phyloP scores from a whole-genome alignment of 2,113 vertebrate genomes.

The Spea bombifrons region DNA sequence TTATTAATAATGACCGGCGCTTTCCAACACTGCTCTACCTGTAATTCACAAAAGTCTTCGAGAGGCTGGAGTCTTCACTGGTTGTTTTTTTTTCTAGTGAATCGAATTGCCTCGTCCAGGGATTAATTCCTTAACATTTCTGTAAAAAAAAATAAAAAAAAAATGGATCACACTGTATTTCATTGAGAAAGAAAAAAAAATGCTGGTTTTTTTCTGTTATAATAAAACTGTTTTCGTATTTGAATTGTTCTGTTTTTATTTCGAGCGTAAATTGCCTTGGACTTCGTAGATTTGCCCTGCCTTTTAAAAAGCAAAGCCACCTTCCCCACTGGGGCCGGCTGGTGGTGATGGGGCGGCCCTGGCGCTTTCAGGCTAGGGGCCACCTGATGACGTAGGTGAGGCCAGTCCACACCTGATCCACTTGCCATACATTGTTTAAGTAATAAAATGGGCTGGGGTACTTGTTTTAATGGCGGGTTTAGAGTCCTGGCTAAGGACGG shows the following conservation, averaged over 20 bases:
- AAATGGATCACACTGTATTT: neutral
- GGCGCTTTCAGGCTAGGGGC: too few relatives aligned
- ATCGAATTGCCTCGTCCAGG: neutral
- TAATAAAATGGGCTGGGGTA: too few relatives aligned
- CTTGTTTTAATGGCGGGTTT: too few relatives aligned
- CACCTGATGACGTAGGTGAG: too few relatives aligned
- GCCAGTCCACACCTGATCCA: too few relatives aligned
- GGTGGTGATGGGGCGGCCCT: too few relatives aligned
- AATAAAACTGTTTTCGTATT: slow-evolving; percentile 4
- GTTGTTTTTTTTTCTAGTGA: neutral
- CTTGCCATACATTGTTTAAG: too few relatives aligned
- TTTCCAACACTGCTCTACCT: neutral
- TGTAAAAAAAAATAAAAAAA: neutral
- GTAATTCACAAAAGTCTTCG: neutral
- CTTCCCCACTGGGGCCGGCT: too few relatives aligned
- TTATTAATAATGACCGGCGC: neutral
- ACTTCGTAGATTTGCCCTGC: too few relatives aligned
- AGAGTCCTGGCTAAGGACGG: too few relatives aligned
- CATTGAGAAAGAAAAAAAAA: neutral
- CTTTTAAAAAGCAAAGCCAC: too few relatives aligned
- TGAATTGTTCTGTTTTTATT: neutral
- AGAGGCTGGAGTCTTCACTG: neutral
- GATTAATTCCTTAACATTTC: neutral
- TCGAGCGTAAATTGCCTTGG: too few relatives aligned
- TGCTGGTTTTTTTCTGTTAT: neutral